These are phyloP conservation scores for Chascanopsetta lugubris DNA, from an alignment of 2,113 vertebrate species.

Conservation along the genomic window DNA sequence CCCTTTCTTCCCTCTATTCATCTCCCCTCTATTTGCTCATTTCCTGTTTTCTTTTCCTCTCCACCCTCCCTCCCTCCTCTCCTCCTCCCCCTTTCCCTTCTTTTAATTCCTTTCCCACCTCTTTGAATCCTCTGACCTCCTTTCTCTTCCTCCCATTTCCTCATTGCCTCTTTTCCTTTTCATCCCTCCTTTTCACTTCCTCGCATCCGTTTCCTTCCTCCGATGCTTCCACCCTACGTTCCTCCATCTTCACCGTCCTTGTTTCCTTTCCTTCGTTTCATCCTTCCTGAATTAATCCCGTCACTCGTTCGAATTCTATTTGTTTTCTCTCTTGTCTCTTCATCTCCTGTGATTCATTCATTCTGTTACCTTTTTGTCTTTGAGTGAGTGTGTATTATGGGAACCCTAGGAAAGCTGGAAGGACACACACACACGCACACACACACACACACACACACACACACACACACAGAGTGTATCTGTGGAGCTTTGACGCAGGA, in stretches of 20 bases:
- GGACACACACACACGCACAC: background rate
- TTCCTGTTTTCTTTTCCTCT: too few species aligned
- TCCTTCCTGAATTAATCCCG: background rate
- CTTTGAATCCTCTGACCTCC: background rate
- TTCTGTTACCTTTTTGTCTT: background rate
- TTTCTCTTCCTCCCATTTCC: background rate
- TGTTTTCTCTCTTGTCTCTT: background rate
- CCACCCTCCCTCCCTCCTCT: background rate
- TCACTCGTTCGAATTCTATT: background rate
- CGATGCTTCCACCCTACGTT: background rate
- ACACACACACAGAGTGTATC: constrained; percentile 12
- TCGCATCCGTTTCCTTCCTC: background rate
- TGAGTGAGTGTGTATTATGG: background rate
- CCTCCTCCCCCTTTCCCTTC: background rate
- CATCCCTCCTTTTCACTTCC: background rate
- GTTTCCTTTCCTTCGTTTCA: background rate
- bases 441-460: background rate
- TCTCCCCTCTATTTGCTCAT: background rate
- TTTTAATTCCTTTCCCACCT: too few species aligned
- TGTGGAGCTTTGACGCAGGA: constrained; percentile 44
- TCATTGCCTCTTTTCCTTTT: background rate
- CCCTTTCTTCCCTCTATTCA: background rate
- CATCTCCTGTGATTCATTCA: constrained; percentile 4
- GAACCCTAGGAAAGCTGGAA: constrained; percentile 6
- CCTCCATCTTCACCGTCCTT: background rate